Evolutionary conservation across 2,797 vertebrate species (phyloP).

Genomic region (Cryptoprocta ferox): DNA sequence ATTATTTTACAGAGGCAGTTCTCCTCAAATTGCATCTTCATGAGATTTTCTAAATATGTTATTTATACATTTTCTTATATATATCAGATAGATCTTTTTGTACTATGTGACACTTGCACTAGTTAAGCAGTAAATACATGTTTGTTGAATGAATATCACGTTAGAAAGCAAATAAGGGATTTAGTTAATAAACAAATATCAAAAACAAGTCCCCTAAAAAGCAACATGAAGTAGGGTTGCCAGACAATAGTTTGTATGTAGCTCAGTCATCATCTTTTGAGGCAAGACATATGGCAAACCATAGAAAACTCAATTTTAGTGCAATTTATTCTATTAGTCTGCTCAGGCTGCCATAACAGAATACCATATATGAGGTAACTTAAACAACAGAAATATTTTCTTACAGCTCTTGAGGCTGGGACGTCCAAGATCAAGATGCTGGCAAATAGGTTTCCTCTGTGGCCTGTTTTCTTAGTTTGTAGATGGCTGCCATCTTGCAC

Average conservation of each 20-base stretch:
- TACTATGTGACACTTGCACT: neutral
- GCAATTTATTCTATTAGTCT: neutral
- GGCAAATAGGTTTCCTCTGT: neutral
- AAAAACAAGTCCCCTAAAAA: neutral
- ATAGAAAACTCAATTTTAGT: neutral
- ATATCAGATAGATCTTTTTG: neutral
- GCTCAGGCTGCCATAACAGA: neutral
- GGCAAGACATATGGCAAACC: neutral
- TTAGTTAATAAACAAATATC: neutral
- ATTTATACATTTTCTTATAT: neutral
- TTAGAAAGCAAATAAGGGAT: neutral
- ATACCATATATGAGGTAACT: neutral
- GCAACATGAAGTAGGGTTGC: neutral
- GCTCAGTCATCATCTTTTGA: neutral
- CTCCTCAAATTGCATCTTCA: neutral
- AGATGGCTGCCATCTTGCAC: neutral
- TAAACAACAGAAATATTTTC: neutral
- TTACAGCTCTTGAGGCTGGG: neutral
- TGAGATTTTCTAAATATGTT: conserved; percentile 5
- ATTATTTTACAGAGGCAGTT: neutral
- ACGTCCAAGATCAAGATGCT: neutral
- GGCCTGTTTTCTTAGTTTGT: neutral
- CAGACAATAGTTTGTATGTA: neutral
- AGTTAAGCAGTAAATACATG: neutral
- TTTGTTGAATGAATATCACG: neutral